Evolutionary conservation across 1,140 invertebrate genomes (phyloP).

Genomic region (Nephila pilipes): DNA sequence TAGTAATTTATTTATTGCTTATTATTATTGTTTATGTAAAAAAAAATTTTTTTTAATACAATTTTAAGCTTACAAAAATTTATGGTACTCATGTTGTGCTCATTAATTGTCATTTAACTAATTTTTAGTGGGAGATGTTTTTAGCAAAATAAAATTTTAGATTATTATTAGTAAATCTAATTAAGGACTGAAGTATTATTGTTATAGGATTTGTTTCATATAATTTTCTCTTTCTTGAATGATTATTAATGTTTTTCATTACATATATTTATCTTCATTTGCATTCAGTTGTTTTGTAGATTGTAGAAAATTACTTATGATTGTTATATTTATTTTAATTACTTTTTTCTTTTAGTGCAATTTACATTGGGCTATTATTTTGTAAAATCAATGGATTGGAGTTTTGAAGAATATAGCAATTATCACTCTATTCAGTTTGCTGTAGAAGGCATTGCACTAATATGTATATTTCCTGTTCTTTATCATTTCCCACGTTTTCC

Average conservation of each 20-base stretch:
- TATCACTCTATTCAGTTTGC: slow-evolving; percentile 81
- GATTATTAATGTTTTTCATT: background rate
- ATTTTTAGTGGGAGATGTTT: too few relatives aligned
- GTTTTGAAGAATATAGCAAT: slow-evolving; percentile 80
- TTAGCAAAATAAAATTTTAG: too few relatives aligned
- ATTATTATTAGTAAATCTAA: too few relatives aligned
- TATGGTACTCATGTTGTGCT: too few relatives aligned
- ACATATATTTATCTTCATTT: background rate
- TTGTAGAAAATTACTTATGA: background rate
- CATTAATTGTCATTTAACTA: too few relatives aligned
- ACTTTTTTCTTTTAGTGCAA: slow-evolving; percentile 80
- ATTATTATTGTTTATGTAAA: too few relatives aligned
- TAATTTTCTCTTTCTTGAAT: background rate
- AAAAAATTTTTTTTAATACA: too few relatives aligned
- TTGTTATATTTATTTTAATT: background rate
- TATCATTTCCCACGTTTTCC: slow-evolving; percentile 76
- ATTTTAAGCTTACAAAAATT: too few relatives aligned
- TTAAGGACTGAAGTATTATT: too few relatives aligned
- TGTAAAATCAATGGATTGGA: slow-evolving; percentile 81
- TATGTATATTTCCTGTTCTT: slow-evolving; percentile 80
- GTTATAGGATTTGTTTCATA: too few relatives aligned
- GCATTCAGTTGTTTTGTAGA: background rate
- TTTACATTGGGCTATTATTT: slow-evolving; percentile 81
- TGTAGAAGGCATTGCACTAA: slow-evolving; percentile 80
- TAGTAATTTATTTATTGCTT: too few relatives aligned